Evolutionary conservation across 2,797 vertebrate genomes (phyloP).

Genomic region (Gallinago stenura): DNA sequence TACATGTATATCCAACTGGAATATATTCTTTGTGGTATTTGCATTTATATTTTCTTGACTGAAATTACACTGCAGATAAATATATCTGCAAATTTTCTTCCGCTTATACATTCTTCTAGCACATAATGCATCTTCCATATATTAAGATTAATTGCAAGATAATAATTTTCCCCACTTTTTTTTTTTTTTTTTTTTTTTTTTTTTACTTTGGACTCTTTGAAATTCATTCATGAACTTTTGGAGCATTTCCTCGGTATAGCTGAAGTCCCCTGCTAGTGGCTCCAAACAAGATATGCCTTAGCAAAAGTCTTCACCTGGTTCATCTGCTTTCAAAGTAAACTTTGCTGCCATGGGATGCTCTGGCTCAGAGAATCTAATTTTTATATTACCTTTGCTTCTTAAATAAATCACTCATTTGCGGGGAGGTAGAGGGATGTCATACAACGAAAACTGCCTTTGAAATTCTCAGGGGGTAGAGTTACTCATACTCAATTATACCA

Average conservation of each 20-base stretch:
- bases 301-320: not conserved
- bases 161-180: not conserved
- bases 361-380: not conserved
- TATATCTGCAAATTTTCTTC: not conserved
- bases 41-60: not conserved
- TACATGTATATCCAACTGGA: not conserved
- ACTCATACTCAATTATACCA: not conserved
- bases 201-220: not conserved
- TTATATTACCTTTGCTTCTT: not conserved
- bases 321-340: not conserved
- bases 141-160: not conserved
- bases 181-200: not conserved
- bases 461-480: not conserved
- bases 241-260: not conserved
- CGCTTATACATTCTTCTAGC: not conserved
- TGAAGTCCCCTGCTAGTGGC: not conserved
- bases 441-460: not conserved
- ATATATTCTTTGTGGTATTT: not conserved
- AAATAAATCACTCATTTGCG: not conserved
- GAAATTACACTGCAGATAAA: not conserved
- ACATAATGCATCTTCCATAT: not conserved
- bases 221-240: not conserved
- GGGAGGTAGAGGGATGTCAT: not conserved
- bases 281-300: not conserved
- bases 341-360: not conserved